Evolutionary conservation across 2,113 vertebrate species (phyloP).

Genomic region (Piprites chloris): DNA sequence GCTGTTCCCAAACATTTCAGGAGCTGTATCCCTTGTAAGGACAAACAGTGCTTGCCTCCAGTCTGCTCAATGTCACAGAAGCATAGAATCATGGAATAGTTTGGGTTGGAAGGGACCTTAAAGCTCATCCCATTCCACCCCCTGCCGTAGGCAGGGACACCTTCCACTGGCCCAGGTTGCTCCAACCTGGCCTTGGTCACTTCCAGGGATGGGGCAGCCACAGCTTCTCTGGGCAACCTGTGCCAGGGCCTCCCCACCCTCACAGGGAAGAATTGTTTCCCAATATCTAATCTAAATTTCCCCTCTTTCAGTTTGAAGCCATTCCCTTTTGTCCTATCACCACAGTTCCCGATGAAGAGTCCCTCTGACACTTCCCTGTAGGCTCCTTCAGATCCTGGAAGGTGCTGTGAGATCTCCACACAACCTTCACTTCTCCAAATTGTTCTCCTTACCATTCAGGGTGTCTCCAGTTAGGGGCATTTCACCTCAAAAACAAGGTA

Average conservation of each 20-base stretch:
- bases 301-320: neutral
- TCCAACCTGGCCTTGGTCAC: neutral
- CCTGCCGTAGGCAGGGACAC: neutral
- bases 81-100: no score
- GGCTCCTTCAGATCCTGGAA: neutral
- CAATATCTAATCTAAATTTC: neutral
- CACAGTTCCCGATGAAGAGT: neutral
- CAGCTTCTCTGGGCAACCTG: neutral
- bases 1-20: neutral
- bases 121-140: neutral
- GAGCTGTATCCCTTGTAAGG: fast-evolving
- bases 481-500: neutral
- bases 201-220: neutral
- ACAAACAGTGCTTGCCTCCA: neutral
- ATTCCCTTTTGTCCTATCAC: neutral
- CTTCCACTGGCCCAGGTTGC: neutral
- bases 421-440: neutral
- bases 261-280: neutral
- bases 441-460: neutral
- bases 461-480: neutral
- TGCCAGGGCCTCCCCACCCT: neutral
- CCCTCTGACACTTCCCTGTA: neutral
- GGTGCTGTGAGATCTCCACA: neutral
- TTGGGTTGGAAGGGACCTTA: neutral
- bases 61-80: neutral